Evolutionary conservation across 2,888 invertebrate species (phyloP).

Genomic region (Drosophila yooni): DNA sequence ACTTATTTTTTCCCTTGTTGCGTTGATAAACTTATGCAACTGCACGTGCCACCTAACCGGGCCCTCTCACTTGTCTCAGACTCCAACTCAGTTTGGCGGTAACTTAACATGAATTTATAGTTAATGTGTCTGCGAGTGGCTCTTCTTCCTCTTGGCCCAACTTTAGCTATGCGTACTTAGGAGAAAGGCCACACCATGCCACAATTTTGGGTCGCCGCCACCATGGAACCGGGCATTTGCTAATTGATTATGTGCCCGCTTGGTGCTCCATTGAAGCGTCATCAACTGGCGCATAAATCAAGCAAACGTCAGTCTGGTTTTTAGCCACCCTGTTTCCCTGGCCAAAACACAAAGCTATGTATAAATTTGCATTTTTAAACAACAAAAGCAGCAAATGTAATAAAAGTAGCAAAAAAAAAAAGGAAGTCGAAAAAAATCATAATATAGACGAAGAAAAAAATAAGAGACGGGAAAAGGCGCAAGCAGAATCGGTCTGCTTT

Average conservation of each 20-base stretch:
- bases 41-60: conserved; percentile 71
- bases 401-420: conserved; percentile 44
- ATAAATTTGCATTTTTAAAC: conserved; percentile 77
- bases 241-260: conserved; percentile 71
- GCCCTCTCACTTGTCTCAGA: conserved; percentile 30
- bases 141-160: conserved; percentile 7
- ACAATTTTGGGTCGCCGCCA: conserved; percentile 6
- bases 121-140: conserved; percentile 74
- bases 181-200: conserved; percentile 21
- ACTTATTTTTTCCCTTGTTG: conserved; percentile 12
- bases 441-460: conserved; percentile 24
- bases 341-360: conserved; percentile 57
- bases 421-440: conserved; percentile 33
- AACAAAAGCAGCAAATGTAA: conserved; percentile 64
- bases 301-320: conserved; percentile 58
- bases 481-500: conserved; percentile 45
- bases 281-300: conserved; percentile 77
- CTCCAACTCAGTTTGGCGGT: conserved; percentile 48
- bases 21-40: conserved; percentile 78
- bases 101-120: conserved; percentile 82
- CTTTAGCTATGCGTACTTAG: conserved; percentile 6
- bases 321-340: conserved; percentile 13
- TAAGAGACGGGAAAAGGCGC: conserved; percentile 16
- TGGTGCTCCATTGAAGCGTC: conserved; percentile 72
- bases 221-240: conserved; percentile 29